Percentiles rank a stretch among this genome's conserved stretches.
Evolutionary conservation across 2,113 vertebrate genomes (phyloP).

Genomic region (Progne subis): DNA sequence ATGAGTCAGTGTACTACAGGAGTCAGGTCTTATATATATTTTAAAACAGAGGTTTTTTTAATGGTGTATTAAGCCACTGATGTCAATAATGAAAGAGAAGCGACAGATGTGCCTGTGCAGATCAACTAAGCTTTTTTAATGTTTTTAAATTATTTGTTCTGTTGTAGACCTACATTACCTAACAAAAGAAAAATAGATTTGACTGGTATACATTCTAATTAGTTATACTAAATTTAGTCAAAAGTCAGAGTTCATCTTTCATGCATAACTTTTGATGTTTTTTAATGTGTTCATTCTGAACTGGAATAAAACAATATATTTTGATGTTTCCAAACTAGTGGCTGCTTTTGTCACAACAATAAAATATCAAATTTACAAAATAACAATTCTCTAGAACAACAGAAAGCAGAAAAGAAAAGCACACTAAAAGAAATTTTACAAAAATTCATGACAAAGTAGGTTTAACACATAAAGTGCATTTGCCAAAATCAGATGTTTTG

Average conservation of each 20-base stretch:
- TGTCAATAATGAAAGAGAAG: conserved; percentile 54
- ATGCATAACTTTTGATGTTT: not conserved
- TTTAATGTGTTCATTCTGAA: not conserved
- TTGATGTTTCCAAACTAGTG: not conserved
- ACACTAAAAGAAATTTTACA: not conserved
- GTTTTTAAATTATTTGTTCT: conserved; percentile 56
- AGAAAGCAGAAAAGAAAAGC: not conserved
- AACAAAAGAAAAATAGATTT: conserved; percentile 34
- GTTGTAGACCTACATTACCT: not conserved
- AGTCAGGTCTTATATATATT: conserved; percentile 31
- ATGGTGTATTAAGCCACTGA: conserved; percentile 13
- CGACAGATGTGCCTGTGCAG: conserved; percentile 23
- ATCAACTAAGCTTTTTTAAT: conserved; percentile 15
- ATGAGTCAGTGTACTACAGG: not conserved
- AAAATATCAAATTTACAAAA: not conserved
- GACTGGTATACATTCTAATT: not conserved
- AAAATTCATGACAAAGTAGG: not conserved
- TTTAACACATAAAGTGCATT: not conserved
- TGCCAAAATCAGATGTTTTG: not conserved
- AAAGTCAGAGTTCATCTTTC: not conserved
- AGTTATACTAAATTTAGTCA: not conserved
- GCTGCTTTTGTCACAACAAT: not conserved
- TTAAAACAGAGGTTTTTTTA: conserved; percentile 27
- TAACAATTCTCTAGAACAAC: not conserved
- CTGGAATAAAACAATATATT: not conserved